Evolutionary conservation across 2,888 invertebrate species (phyloP), one percentile per base, ranked within the genome.

Genomic region (Alsophila aescularia): DNA sequence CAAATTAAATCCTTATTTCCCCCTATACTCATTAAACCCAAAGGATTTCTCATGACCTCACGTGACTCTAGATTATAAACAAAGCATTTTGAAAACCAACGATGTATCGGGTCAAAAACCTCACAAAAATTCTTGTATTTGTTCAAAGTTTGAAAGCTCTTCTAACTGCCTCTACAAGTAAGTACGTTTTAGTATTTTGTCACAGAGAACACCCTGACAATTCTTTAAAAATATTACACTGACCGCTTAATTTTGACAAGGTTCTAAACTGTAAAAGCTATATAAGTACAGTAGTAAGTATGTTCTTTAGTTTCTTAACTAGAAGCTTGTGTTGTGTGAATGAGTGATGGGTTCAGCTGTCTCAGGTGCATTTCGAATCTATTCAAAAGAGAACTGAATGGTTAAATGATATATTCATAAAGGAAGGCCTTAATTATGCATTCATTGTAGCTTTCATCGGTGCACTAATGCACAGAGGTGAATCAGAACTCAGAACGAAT

Each of bases 21-120:
- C 5, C 31, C 14, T 1, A 35, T 15, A 9, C 27, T 36, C 4
- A 29, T 29, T n/a, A 6, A 6, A 29, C 16, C 31, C 16, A 35
- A 36, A 42, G 27, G 43, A 49, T 54, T 54, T 55, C 49, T 35
- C 49, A 55, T 49, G 44, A 55, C 27, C 44, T 45, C 40, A 9
- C 12, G n/a, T 21, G 34, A 55, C 53, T 24, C 32, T 3, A 36
- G 18, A 32, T 54, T 49, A 58, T 44, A 48, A 48, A 58, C 49
- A 55, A 55, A 58, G 52, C 32, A 35, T 57, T 52, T 55, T 37
- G 42, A 39, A 47, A 37, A 40, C 37, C 50, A 40, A 36, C 47
- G 16, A 27, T n/a, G 44, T 15, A 40, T 21, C 51, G 58, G 64
- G 62, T 64, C 59, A 62, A 52, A 49, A 53, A 48, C 55, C 64